Percentiles rank a stretch among this genome's conserved stretches.
Conservation (phyloP, 2,888 invertebrate species). For the Gymnosoma rotundatum region DNA sequence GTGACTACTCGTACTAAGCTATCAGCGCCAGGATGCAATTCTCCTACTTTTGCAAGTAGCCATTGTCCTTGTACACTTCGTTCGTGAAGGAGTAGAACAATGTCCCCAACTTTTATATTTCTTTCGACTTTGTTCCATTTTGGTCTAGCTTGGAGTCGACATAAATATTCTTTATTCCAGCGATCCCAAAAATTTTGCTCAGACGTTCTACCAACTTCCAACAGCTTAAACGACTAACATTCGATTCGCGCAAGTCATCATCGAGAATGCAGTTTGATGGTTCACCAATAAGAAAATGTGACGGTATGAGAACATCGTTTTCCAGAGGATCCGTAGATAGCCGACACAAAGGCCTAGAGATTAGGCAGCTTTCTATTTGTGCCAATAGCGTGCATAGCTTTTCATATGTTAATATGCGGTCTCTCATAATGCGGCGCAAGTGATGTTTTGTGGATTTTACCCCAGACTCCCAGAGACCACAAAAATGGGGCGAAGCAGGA, state of each 20-base stretch:
- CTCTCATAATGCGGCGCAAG: not conserved
- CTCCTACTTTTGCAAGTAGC: constrained; percentile 71
- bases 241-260: constrained; percentile 5
- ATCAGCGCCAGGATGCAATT: constrained; percentile 68
- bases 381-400: not conserved
- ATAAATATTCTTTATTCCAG: too few relatives aligned
- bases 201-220: constrained; percentile 47
- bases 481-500: too few relatives aligned
- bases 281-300: constrained; percentile 54
- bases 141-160: too few relatives aligned
- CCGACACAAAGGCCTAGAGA: not conserved
- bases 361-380: not conserved
- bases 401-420: not conserved
- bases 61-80: constrained; percentile 69
- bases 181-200: too few relatives aligned
- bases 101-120: not conserved
- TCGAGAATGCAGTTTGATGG: constrained; percentile 37
- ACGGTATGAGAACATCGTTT: constrained; percentile 1
- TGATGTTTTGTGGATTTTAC: not conserved
- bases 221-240: not conserved
- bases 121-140: too few relatives aligned
- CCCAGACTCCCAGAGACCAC: too few relatives aligned
- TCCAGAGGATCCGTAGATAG: not conserved
- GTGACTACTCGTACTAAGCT: constrained; percentile 52
- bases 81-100: constrained; percentile 56